phyloP scores from a whole-genome alignment of 2,888 invertebrate genomes.

The Sussaba pulchella region DNA sequence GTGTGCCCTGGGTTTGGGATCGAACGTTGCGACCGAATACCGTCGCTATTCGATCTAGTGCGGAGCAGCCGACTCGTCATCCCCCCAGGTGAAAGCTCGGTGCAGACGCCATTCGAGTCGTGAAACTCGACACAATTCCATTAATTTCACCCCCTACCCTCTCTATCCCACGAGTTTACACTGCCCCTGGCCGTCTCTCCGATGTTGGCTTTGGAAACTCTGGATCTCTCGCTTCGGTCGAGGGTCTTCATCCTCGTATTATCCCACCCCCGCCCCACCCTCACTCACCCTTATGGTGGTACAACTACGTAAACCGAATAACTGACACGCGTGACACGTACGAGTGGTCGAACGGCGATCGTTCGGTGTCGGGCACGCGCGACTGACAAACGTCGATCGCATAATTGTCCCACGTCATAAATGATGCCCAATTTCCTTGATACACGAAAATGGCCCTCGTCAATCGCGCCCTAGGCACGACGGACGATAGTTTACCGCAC shows the following conservation, averaged over 20 bases:
- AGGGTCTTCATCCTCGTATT: background rate
- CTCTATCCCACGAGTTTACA: constrained; percentile 13
- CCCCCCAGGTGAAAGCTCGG: background rate
- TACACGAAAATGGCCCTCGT: background rate
- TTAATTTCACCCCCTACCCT: background rate
- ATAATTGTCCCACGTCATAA: constrained; percentile 42
- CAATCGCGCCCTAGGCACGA: background rate
- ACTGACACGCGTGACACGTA: background rate
- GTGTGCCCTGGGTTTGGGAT: background rate
- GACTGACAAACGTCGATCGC: constrained; percentile 33
- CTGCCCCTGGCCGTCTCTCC: background rate
- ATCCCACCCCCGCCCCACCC: background rate
- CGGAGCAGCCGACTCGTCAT: constrained; percentile 15
- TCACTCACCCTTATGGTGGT: background rate
- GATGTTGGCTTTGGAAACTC: constrained; percentile 7
- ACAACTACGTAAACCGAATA: constrained; percentile 7
- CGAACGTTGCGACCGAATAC: background rate
- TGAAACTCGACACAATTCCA: constrained; percentile 25
- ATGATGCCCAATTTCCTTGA: constrained; percentile 47
- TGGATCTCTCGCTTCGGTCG: constrained; percentile 2
- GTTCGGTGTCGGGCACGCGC: constrained; percentile 1
- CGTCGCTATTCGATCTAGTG: background rate
- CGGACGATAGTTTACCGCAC: background rate
- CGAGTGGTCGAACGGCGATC: constrained; percentile 3
- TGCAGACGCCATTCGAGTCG: constrained; percentile 9